phyloP scores from a whole-genome alignment of 2,888 invertebrate species.

The Gryllus longicercus region DNA sequence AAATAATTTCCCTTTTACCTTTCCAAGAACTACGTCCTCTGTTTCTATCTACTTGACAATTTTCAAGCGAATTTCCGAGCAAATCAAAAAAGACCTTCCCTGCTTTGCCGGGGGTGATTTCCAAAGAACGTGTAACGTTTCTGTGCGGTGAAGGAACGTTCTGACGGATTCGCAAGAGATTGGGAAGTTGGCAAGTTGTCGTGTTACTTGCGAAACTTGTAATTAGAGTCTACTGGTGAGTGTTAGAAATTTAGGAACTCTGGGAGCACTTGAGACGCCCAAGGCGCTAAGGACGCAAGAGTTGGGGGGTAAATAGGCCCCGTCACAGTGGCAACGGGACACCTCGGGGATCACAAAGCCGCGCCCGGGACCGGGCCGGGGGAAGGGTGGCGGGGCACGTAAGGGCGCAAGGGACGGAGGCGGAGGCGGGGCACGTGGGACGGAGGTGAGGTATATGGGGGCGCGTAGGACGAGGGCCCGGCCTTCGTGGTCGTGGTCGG shows the following conservation, averaged over 20 bases:
- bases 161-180: background rate
- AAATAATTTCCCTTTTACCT: too few relatives aligned
- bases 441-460: too few relatives aligned
- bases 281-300: conserved; percentile 3
- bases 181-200: background rate
- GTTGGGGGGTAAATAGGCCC: background rate
- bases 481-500: too few relatives aligned
- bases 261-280: background rate
- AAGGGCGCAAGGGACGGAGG: too few relatives aligned
- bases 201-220: conserved; percentile 17
- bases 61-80: too few relatives aligned
- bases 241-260: conserved; percentile 8
- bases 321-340: background rate
- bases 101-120: background rate
- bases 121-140: conserved; percentile 3
- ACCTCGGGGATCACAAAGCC: background rate
- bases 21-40: too few relatives aligned
- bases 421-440: too few relatives aligned
- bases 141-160: background rate
- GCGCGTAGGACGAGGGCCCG: too few relatives aligned
- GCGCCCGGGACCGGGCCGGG: too few relatives aligned
- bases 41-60: too few relatives aligned
- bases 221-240: conserved; percentile 10
- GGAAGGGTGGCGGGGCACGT: too few relatives aligned
- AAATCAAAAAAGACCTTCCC: background rate